Base-by-base conservation (phyloP, 2,888 invertebrate species). In the Nematopogon swammerdamellus region DNA sequence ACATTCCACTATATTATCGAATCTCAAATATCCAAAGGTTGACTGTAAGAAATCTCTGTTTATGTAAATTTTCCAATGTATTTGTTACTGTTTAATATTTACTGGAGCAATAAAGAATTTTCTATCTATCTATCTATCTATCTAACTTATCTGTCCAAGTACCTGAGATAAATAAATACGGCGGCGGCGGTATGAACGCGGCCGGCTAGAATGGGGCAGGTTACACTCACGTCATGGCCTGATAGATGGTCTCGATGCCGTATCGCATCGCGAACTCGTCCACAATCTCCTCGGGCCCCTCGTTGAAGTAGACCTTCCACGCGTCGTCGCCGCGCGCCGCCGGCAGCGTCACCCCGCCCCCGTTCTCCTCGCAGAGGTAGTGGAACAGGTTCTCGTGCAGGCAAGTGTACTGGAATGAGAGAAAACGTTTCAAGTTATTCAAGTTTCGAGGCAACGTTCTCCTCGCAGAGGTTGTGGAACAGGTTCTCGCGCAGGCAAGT, bases 201-300 rank as follows among this genome's bases (percentile, higher is more conserved):
- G n/a, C n/a, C n/a, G n/a, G n/a, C n/a, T n/a, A n/a, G n/a, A n/a
- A n/a, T n/a, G n/a, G n/a, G n/a, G n/a, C n/a, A n/a, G n/a, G n/a
- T n/a, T n/a, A 25, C 25, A 83, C 91, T 87, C 74, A 95, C 92
- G 96, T 97, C 96, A 97, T 97, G 49, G 96, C 97, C 77, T 99
- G 98, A 79, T 99, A 99, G 59, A 99, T 99, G 55, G 94, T 94
- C 75, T 99, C 99, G 60, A 99, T 97, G 52, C 99, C 99, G 72
- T 98, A 99, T 80, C 99, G 85, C 97, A 99, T 99, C 2, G 98
- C 97, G 73, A 99, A 99, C 71, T 99, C 99, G 65, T 99, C 98
- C 1, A 98, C 97, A 48, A 99, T 95, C 68, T 99, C 99, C 67
- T 99, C 97, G 1, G 96, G 95, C 44, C 93, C 92, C 60, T 97